Base-by-base conservation (phyloP, 2,797 vertebrate species). In the Diplodus puntazzo region DNA sequence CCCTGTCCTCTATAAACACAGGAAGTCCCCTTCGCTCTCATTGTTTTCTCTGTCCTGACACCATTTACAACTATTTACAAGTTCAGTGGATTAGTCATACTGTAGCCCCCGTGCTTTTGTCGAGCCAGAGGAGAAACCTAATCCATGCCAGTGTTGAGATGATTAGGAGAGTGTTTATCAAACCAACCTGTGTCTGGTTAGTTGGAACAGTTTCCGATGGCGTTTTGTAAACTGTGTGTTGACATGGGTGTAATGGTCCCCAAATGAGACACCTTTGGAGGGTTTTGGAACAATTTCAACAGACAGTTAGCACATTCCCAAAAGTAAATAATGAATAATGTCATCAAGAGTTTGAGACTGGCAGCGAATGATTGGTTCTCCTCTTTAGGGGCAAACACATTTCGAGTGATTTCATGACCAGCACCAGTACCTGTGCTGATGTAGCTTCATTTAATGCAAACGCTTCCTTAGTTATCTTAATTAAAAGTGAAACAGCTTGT, bases 11-110 rank as follows among this genome's bases (percentile, higher is more conserved):
- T 95, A 92, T 95, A 94, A 95, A 95, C 94, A 95, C 95, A 96
- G 94, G 95, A 95, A 95, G 95, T 95, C 90, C 93, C 90, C 93
- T 93, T 90, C 80, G 79, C 89, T 92, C 93, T 93, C 90, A 94
- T 94, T 95, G 95, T 95, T 95, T 93, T 95, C 89, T 93, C 93
- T 95, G 89, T 85, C 88, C 92, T 92, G 88, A 93, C 93, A 94
- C 92, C 87, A 93, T 95, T 77, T 81, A 84, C 82, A 94, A 95
- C 89, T 92, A 94, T 95, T 93, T 94, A 94, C 92, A 94, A 94
- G 88, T 94, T 95, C 92, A 94, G 86, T 88, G 91, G 94, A 94
- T 95, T 96, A 96, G 93, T 93, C 92, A 91, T 92, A 92, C 91
- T 92, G 91, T 95, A 94, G 94, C 92, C 91, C 86, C 90, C 25